phyloP scores from a whole-genome alignment of 2,113 vertebrate genomes.

The Sturnira hondurensis region DNA sequence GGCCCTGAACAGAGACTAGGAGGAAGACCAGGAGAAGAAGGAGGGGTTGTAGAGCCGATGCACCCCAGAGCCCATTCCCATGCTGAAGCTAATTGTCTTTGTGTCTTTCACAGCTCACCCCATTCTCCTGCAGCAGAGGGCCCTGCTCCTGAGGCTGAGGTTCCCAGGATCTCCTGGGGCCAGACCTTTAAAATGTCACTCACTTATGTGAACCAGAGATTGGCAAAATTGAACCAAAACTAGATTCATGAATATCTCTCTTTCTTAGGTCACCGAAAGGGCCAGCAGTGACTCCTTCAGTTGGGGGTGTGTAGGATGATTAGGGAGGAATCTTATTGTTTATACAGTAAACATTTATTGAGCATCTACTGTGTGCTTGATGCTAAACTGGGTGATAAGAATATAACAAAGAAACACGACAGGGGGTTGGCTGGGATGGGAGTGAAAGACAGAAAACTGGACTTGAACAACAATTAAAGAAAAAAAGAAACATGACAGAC shows the following conservation, averaged over 20 bases:
- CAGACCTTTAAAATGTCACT: slow-evolving; percentile 5
- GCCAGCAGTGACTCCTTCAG: neutral
- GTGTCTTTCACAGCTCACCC: neutral
- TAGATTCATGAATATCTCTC: slow-evolving; percentile 17
- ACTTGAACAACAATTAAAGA: too few relatives aligned
- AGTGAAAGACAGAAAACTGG: too few relatives aligned
- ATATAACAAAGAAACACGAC: slow-evolving; percentile 16
- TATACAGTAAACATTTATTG: slow-evolving; percentile 30
- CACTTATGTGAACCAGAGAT: slow-evolving; percentile 9
- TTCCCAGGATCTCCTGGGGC: neutral
- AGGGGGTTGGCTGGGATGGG: neutral
- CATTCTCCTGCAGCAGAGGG: neutral
- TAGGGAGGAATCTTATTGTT: slow-evolving; percentile 10
- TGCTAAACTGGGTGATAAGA: neutral
- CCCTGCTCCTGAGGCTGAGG: neutral
- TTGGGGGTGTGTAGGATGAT: neutral
- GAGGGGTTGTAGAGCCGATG: neutral
- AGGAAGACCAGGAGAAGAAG: neutral
- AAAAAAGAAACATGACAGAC: neutral
- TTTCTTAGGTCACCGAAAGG: slow-evolving; percentile 13
- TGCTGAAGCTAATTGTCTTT: slow-evolving; percentile 27
- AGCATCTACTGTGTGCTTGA: neutral
- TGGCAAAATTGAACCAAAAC: slow-evolving; percentile 29
- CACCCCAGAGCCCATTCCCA: neutral
- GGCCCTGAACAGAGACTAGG: slow-evolving; percentile 38